phyloP scores from a whole-genome alignment of 2,797 vertebrate species.

The Notoglanidium macrostoma region DNA sequence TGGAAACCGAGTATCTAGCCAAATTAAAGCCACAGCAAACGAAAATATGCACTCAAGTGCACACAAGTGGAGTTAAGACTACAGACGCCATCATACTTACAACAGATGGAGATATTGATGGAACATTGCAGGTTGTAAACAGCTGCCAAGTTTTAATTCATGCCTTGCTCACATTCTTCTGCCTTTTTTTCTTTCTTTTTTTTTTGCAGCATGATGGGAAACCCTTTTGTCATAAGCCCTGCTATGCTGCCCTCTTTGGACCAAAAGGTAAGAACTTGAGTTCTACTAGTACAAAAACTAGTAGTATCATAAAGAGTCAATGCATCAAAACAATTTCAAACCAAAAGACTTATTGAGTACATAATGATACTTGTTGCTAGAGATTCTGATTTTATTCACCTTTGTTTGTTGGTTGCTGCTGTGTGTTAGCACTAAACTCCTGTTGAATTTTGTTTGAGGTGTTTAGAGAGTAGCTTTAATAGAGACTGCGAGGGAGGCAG shows the following conservation, averaged over 20 bases:
- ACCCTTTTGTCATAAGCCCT: slow-evolving; percentile 87
- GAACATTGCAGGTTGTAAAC: slow-evolving; percentile 1
- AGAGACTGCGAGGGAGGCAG: neutral
- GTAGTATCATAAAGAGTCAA: neutral
- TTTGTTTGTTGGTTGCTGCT: neutral
- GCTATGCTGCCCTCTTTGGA: slow-evolving; percentile 82
- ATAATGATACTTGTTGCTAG: neutral
- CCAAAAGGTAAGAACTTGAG: slow-evolving; percentile 72
- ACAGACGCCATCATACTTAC: slow-evolving; percentile 10
- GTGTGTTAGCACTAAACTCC: neutral
- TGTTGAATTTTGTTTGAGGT: neutral
- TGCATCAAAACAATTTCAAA: neutral
- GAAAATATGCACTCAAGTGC: neutral
- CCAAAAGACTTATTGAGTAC: neutral
- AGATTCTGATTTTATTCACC: neutral
- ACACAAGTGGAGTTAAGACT: slow-evolving; percentile 10
- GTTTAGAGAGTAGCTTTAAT: neutral
- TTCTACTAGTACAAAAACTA: neutral
- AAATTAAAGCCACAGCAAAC: slow-evolving; percentile 24
- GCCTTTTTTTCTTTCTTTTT: neutral
- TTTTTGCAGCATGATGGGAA: slow-evolving; percentile 86
- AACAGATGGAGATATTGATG: slow-evolving; percentile 1
- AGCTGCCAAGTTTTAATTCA: neutral
- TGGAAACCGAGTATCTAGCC: slow-evolving; percentile 39
- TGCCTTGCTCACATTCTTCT: slow-evolving; percentile 31